Evolutionary conservation across 2,113 vertebrate genomes (phyloP), one percentile per base, ranked within the genome.

Genomic region (Tetrao urogallus): DNA sequence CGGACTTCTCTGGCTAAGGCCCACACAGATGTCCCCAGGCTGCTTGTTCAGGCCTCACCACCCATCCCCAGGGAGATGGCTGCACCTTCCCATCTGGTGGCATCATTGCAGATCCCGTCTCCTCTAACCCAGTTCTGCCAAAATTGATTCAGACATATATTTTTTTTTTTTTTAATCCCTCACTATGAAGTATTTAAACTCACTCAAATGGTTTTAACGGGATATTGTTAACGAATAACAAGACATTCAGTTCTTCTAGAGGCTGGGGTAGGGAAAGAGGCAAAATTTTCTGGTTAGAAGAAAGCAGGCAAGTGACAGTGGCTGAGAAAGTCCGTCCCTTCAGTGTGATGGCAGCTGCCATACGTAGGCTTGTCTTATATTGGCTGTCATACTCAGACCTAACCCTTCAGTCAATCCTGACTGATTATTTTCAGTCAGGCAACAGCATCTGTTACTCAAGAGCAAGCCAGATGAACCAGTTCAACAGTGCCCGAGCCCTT

Each of bases 211-310:
- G 74, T 70, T 86, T 70, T 86, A 50, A 88, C 79, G 66, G 75
- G 82, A 80, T 63, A 80, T 83, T 47, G 58, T 88, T 95, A 88
- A 71, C 28, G 56, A 92, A n/a, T 78, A 94, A 91, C 27, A 9
- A 82, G 63, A 34, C 43, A 91, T 73, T 83, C 69, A 24, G 0
- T 50, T 66, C 76, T 80, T 25, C 60, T 60, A 64, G 34, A 82
- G 45, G 58, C n/a, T 84, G 8, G 20, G 5, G 2, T 52, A 78
- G 45, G 16, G 25, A 83, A 10, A 2, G 10, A 27, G 36, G n/a
- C 69, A 81, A 67, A 94, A 58, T 54, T 43, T 84, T 84, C 61
- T 34, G 34, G 13, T 11, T 45, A 28, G 48, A 85, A 69, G 61
- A 69, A 78, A 69, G 73, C 13, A 75, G 52, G 47, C 16, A 69